These are phyloP conservation scores for Holacanthella duospinosa DNA, from an alignment of 2,888 invertebrate genomes.

Conservation along the genomic window DNA sequence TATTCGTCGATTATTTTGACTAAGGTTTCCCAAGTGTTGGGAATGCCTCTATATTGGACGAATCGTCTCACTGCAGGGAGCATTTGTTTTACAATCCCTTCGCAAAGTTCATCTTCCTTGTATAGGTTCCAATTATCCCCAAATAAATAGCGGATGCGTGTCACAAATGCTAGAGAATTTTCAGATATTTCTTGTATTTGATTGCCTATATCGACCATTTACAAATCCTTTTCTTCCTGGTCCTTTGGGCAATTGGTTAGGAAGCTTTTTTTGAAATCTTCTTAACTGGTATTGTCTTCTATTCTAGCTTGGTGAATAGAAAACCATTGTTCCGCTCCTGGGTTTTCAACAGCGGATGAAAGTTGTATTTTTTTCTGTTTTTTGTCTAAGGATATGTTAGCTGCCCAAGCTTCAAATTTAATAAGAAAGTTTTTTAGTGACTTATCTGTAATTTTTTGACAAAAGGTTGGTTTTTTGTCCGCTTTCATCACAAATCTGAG, in stretches of 20 bases:
- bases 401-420: not conserved
- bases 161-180: not conserved
- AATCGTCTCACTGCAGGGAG: not conserved
- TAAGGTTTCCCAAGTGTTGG: not conserved
- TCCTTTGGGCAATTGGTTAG: not conserved
- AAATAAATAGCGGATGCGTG: not conserved
- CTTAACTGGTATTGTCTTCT: not conserved
- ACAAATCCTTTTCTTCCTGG: not conserved
- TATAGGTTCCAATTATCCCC: too few relatives aligned
- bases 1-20: not conserved
- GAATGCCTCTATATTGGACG: not conserved
- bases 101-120: not conserved
- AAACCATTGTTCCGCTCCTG: not conserved
- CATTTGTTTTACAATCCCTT: not conserved
- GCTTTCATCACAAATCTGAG: too few relatives aligned
- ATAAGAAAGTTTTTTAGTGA: not conserved
- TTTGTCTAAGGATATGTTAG: not conserved
- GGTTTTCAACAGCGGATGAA: not conserved
- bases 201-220: not conserved
- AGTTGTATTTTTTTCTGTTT: not conserved
- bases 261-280: not conserved
- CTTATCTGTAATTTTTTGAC: too few relatives aligned
- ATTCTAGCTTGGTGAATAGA: not conserved
- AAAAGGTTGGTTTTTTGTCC: too few relatives aligned
- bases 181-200: not conserved